Conservation (phyloP, 2,888 invertebrate species). For the Stenichneumon culpator region DNA sequence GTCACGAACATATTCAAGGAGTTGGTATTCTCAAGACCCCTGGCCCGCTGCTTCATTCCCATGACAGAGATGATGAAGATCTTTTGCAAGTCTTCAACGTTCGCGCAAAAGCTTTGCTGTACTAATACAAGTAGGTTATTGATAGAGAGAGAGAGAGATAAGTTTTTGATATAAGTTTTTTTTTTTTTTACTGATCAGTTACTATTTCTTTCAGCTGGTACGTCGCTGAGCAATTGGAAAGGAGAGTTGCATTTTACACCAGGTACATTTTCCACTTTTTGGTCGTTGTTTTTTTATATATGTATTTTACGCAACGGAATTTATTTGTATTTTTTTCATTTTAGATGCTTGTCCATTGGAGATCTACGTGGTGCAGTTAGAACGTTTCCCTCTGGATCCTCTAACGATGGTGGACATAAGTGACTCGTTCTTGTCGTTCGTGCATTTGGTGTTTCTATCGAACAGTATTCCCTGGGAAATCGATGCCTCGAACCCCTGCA, state of each 20-base stretch:
- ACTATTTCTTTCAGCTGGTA: slow-evolving; percentile 68
- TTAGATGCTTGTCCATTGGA: slow-evolving; percentile 80
- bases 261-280: slow-evolving; percentile 70
- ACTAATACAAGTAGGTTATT: slow-evolving; percentile 76
- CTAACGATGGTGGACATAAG: slow-evolving; percentile 76
- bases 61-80: slow-evolving; percentile 76
- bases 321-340: slow-evolving; percentile 55
- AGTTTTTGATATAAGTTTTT: background rate
- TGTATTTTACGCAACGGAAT: background rate
- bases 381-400: slow-evolving; percentile 77
- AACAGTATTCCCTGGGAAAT: slow-evolving; percentile 75
- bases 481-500: slow-evolving; percentile 75
- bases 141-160: background rate
- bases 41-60: slow-evolving; percentile 77
- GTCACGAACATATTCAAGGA: slow-evolving; percentile 79
- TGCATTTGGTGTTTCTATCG: slow-evolving; percentile 74
- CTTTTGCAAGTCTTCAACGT: slow-evolving; percentile 73
- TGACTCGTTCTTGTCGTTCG: slow-evolving; percentile 75
- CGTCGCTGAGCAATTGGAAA: slow-evolving; percentile 75
- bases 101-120: slow-evolving; percentile 76
- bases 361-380: slow-evolving; percentile 79
- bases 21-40: slow-evolving; percentile 81
- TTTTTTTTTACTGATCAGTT: slow-evolving; percentile 22
- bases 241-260: slow-evolving; percentile 77
- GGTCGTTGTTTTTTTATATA: background rate